A percentile compares a stretch with the other conserved stretches of the same genome.
Evolutionary conservation across 2,113 vertebrate genomes (phyloP).

Genomic region (Silurus asotus): DNA sequence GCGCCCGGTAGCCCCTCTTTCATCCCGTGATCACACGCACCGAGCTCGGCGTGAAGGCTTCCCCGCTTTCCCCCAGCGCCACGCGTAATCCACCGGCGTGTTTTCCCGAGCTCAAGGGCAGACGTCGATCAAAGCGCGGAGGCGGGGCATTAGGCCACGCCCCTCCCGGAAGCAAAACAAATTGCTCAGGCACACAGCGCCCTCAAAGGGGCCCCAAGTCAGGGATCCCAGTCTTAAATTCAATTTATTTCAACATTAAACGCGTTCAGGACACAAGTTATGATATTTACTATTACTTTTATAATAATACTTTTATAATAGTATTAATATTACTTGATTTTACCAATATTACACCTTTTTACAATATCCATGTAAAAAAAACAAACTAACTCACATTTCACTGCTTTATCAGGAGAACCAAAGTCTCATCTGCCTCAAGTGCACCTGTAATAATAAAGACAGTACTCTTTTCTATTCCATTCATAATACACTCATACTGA

Average conservation of each 20-base stretch:
- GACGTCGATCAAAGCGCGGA: conserved; percentile 52
- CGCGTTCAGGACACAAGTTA: neutral
- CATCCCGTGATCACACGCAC: neutral
- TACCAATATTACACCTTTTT: neutral
- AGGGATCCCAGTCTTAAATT: neutral
- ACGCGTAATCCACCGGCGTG: conserved; percentile 3
- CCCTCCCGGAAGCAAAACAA: neutral
- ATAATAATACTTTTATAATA: no score
- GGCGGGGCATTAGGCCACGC: neutral
- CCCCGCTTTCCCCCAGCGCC: neutral
- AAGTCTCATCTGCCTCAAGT: neutral
- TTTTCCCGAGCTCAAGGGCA: conserved; percentile 45
- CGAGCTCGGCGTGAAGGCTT: neutral
- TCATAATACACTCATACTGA: neutral
- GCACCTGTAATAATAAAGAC: neutral
- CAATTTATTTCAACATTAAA: neutral
- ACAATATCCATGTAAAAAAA: neutral
- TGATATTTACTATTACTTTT: no score
- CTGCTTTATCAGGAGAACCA: neutral
- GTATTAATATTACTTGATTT: no score
- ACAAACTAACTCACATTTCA: no score
- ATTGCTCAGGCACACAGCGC: neutral
- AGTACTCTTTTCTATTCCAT: neutral
- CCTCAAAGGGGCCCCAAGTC: neutral
- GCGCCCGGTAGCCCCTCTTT: neutral